A percentile compares a stretch with the other conserved stretches of the same genome.
These are phyloP conservation scores for Hirudo medicinalis DNA, from an alignment of 1,140 invertebrate genomes.

Conservation along the genomic window DNA sequence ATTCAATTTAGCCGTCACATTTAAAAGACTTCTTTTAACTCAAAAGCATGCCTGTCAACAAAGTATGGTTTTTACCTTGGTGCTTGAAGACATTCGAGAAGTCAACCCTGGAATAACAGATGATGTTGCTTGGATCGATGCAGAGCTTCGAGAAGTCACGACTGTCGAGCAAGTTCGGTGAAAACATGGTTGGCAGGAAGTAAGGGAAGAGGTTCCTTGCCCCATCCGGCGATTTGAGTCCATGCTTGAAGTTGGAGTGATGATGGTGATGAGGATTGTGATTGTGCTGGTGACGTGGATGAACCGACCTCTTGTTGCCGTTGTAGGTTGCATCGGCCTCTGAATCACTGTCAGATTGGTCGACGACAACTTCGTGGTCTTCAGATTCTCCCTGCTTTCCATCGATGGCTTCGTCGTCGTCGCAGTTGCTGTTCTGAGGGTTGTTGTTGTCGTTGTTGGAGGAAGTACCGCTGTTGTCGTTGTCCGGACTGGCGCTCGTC, in stretches of 20 bases:
- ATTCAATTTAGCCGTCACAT: too few relatives aligned
- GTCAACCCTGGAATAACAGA: background rate
- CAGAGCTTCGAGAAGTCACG: conserved; percentile 2
- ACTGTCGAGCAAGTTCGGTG: background rate
- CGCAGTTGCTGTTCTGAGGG: background rate
- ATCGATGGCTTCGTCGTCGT: background rate
- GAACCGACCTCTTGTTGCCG: background rate
- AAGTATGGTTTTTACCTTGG: background rate
- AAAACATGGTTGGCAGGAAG: too few relatives aligned
- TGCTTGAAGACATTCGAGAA: conserved; percentile 3
- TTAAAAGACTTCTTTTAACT: too few relatives aligned
- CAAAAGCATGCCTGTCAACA: too few relatives aligned
- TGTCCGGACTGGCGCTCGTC: background rate
- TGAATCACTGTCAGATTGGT: background rate
- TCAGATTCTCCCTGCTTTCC: too few relatives aligned
- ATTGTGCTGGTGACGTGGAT: background rate
- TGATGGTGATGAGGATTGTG: background rate
- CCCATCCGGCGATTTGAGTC: background rate
- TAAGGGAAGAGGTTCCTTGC: too few relatives aligned
- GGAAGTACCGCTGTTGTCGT: background rate
- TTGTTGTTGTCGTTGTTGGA: background rate
- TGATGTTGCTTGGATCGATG: conserved; percentile 9
- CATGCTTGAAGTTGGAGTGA: conserved; percentile 4
- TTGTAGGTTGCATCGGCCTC: background rate
- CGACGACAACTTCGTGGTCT: background rate